Evolutionary conservation across 2,888 invertebrate species (phyloP).

Genomic region (Lycia hirtaria): DNA sequence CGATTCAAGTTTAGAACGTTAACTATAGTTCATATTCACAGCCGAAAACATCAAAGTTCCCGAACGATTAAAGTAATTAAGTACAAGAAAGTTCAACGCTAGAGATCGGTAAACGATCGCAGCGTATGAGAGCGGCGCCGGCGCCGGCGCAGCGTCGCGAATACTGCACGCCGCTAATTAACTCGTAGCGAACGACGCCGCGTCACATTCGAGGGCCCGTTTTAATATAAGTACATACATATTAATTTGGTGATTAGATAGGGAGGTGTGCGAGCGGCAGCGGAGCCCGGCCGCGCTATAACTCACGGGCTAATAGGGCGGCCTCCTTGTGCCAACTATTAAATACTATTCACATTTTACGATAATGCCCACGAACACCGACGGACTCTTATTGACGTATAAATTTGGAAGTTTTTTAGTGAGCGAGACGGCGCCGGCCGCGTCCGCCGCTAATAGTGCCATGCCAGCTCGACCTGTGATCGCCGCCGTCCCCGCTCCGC

Average conservation of each 20-base stretch:
- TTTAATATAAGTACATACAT: slow-evolving; percentile 41
- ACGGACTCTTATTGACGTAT: slow-evolving; percentile 81
- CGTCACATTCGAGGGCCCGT: slow-evolving; percentile 20
- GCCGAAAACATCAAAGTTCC: slow-evolving; percentile 31
- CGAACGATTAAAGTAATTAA: slow-evolving; percentile 43
- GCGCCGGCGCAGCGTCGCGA: not conserved
- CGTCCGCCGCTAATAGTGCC: slow-evolving; percentile 74
- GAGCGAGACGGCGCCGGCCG: slow-evolving; percentile 73
- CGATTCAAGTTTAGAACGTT: slow-evolving; percentile 9
- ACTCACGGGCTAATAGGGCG: slow-evolving; percentile 80
- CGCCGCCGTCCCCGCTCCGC: no score
- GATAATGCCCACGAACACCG: slow-evolving; percentile 78
- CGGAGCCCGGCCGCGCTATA: slow-evolving; percentile 54
- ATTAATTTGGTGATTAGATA: slow-evolving; percentile 38
- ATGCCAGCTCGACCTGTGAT: slow-evolving; percentile 76
- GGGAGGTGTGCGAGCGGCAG: slow-evolving; percentile 22
- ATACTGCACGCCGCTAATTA: no score
- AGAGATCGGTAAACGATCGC: slow-evolving; percentile 33
- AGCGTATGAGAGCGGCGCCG: not conserved
- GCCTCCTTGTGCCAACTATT: slow-evolving; percentile 80
- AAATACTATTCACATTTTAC: slow-evolving; percentile 80
- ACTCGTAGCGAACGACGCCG: slow-evolving; percentile 12
- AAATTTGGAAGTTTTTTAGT: slow-evolving; percentile 72
- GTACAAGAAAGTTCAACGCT: slow-evolving; percentile 34
- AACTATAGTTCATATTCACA: slow-evolving; percentile 8